Percentiles rank a stretch among this genome's conserved stretches.
These are phyloP conservation scores for Drosophila tanythrix DNA, from an alignment of 2,888 invertebrate genomes.

Conservation along the genomic window DNA sequence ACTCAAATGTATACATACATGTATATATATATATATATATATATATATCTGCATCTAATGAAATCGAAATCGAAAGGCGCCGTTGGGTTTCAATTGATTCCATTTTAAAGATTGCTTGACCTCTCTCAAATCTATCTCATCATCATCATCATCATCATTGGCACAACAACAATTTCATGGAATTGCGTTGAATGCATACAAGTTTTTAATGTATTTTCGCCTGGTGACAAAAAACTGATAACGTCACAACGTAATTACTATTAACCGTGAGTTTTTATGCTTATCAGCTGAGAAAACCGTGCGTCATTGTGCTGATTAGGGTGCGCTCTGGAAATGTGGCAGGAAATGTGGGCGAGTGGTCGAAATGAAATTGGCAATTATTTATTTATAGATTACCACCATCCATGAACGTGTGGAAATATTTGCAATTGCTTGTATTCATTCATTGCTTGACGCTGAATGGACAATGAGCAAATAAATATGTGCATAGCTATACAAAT, in stretches of 20 bases:
- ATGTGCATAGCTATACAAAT: not conserved
- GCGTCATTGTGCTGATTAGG: conserved; percentile 55
- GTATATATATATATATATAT: not conserved
- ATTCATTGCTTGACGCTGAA: conserved; percentile 52
- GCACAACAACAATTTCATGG: conserved; percentile 20
- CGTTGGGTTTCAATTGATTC: conserved; percentile 59
- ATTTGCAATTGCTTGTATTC: conserved; percentile 46
- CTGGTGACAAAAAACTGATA: conserved; percentile 67
- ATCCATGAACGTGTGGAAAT: conserved; percentile 43
- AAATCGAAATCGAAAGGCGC: conserved; percentile 68
- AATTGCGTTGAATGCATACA: not conserved
- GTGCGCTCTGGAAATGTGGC: conserved; percentile 3
- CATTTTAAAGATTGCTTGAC: conserved; percentile 52
- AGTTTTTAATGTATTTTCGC: conserved; percentile 35
- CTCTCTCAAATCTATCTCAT: conserved; percentile 41
- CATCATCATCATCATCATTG: conserved; percentile 22
- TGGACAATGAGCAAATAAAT: conserved; percentile 27
- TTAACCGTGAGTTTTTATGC: conserved; percentile 60
- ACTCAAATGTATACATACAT: conserved; percentile 12
- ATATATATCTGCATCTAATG: conserved; percentile 25
- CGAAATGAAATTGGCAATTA: conserved; percentile 47
- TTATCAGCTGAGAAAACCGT: conserved; percentile 50
- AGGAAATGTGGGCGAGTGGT: conserved; percentile 7
- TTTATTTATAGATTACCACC: conserved; percentile 66
- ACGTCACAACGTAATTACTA: conserved; percentile 59